Evolutionary conservation across 2,888 invertebrate genomes (phyloP).

Genomic region (Tipula unca): DNA sequence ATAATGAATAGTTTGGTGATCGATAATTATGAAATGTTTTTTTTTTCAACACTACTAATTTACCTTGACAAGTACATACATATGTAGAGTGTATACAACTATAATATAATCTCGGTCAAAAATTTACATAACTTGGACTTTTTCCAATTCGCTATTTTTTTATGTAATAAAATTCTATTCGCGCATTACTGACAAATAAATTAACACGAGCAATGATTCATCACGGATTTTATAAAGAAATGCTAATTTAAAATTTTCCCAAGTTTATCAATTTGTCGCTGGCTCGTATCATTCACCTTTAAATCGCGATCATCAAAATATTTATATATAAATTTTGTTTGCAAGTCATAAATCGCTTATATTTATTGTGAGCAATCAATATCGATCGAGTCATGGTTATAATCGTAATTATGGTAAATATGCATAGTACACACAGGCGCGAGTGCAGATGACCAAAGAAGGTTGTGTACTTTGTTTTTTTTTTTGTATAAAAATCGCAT

Average conservation of each 20-base stretch:
- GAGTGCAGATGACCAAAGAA: neutral
- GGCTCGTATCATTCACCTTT: neutral
- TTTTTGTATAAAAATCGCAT: neutral
- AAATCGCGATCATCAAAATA: neutral
- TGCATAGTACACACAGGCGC: neutral
- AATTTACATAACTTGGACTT: no score
- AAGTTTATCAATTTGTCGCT: neutral
- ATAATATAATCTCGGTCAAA: no score
- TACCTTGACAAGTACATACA: no score
- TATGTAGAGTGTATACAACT: no score
- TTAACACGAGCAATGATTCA: neutral
- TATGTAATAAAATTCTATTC: no score
- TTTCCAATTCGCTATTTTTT: no score
- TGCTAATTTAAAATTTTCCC: neutral
- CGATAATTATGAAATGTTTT: no score
- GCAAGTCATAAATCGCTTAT: neutral
- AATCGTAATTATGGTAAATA: neutral
- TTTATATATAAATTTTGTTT: neutral
- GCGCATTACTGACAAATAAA: no score
- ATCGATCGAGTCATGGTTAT: neutral
- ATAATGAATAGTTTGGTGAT: no score
- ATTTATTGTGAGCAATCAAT: neutral
- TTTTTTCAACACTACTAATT: no score
- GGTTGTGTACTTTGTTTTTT: neutral
- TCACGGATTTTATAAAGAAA: neutral